A percentile compares a stretch with the other conserved stretches of the same genome.
phyloP scores from a whole-genome alignment of 1,140 invertebrate species.

The Panulirus ornatus region DNA sequence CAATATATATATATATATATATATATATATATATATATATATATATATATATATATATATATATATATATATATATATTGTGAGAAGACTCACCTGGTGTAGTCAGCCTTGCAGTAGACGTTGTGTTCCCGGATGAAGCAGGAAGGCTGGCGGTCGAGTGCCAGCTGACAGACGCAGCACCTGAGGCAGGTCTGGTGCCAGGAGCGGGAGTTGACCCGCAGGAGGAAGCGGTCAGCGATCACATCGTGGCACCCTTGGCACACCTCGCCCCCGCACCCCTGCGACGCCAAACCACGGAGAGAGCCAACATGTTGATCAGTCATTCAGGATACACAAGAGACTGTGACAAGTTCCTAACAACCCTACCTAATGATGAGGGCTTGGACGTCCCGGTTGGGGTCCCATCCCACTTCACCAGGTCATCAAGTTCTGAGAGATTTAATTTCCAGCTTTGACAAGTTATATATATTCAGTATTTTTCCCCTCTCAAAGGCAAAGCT shows the following conservation, averaged over 20 bases:
- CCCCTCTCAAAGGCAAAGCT: no score
- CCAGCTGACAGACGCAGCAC: conserved; percentile 90
- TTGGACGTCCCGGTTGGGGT: no score
- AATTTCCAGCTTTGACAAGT: no score
- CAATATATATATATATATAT: conserved; percentile 16
- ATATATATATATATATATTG: conserved; percentile 38
- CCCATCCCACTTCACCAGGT: no score
- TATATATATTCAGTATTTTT: no score
- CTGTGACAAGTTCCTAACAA: no score
- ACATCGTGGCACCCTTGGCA: conserved; percentile 61
- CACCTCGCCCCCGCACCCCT: conserved; percentile 52
- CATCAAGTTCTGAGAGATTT: no score
- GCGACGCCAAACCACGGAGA: not conserved
- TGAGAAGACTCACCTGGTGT: conserved; percentile 87
- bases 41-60: conserved; percentile 29
- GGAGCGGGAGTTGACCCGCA: conserved; percentile 88
- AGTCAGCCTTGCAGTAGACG: conserved; percentile 93
- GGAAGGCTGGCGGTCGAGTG: conserved; percentile 89
- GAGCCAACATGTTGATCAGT: not conserved
- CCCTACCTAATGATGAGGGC: no score
- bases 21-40: conserved; percentile 30
- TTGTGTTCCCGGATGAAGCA: conserved; percentile 91
- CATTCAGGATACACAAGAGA: not conserved
- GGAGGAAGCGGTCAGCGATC: conserved; percentile 85
- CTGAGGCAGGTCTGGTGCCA: conserved; percentile 92